Base-by-base conservation (phyloP, 2,797 vertebrate genomes). In the Anguilla megastoma region DNA sequence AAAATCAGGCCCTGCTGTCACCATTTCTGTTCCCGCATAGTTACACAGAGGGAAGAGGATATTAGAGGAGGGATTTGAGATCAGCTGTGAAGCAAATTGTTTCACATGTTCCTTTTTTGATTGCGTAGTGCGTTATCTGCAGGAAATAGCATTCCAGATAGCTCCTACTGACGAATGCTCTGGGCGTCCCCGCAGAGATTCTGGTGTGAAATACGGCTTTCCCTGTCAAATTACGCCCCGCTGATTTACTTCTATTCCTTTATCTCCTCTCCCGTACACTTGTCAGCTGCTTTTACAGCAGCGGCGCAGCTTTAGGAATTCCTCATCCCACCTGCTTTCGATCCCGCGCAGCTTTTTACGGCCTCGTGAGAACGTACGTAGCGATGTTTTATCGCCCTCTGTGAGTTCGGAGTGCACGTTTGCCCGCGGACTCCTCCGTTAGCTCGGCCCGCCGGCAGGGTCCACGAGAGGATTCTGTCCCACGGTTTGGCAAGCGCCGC, bases 321-420 rank as follows among this genome's bases (percentile, higher is more conserved):
- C 84, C 50, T 0, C 21, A 74, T 87, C 48, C 90, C 85, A 85
- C 89, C 88, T 91, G 89, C 86, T 89, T 91, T 86, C 89, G 87
- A 91, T 91, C 87, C 83, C 45, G 86, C 27, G 82, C 82, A 60
- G 63, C 86, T 63, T 63, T 24, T 24, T 30, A 85, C 58, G 52
- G 69, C 24, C 60, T n/a, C 2, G 45, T 66, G 36, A 86, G 18
- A 41, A 80, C 27, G 63, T 54, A 71, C 36, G 54, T 85, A 54
- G 74, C 86, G 60, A 63, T 63, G 60, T 63, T 63, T 63, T 63
- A 63, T n/a, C 24, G 16, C 21, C 3, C 6, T 7, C 24, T 21
- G 6, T 0, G 21, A 63, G 24, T 63, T 63, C 60, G 18, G 60
- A 6, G 16, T n/a, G 24, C 60, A 21, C 21, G 60, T 18, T 63